phyloP scores from a whole-genome alignment of 2,113 vertebrate species.

The Sapajus apella region DNA sequence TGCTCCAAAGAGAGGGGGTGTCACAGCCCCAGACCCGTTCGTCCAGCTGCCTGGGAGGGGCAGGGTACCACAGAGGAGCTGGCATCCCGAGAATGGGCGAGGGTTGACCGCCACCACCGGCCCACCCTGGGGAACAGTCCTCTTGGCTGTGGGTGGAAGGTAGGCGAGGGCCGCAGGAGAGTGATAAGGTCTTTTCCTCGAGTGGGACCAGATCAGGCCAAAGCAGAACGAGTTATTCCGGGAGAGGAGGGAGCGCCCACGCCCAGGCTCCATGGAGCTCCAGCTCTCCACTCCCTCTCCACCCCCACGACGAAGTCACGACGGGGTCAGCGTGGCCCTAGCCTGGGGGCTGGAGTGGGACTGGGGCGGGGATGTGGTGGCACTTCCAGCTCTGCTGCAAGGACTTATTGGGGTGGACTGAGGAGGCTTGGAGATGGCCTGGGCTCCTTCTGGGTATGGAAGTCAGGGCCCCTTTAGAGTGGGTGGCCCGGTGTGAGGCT shows the following conservation, averaged over 20 bases:
- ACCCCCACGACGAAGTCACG: not conserved
- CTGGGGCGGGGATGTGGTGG: fast-evolving
- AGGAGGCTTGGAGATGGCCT: fast-evolving
- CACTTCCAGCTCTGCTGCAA: not conserved
- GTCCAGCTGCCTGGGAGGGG: slow-evolving; percentile 23
- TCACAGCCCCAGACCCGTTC: not conserved
- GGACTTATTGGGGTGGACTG: not conserved
- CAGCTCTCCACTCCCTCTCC: not conserved
- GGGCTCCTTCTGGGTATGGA: no score
- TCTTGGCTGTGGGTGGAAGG: not conserved
- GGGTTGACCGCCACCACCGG: not conserved
- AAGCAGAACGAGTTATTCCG: not conserved
- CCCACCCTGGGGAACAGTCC: not conserved
- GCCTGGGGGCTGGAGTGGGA: not conserved
- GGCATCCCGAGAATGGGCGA: not conserved
- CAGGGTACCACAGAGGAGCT: not conserved
- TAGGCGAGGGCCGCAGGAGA: fast-evolving
- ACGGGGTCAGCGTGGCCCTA: fast-evolving
- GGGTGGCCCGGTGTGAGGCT: no score
- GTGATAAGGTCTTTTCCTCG: not conserved
- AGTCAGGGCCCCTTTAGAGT: no score
- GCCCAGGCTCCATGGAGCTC: fast-evolving
- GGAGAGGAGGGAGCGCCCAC: not conserved
- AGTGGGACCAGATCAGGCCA: not conserved
- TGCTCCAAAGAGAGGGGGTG: not conserved